phyloP scores from a whole-genome alignment of 1,140 invertebrate genomes.

The Agrypnia vestita region DNA sequence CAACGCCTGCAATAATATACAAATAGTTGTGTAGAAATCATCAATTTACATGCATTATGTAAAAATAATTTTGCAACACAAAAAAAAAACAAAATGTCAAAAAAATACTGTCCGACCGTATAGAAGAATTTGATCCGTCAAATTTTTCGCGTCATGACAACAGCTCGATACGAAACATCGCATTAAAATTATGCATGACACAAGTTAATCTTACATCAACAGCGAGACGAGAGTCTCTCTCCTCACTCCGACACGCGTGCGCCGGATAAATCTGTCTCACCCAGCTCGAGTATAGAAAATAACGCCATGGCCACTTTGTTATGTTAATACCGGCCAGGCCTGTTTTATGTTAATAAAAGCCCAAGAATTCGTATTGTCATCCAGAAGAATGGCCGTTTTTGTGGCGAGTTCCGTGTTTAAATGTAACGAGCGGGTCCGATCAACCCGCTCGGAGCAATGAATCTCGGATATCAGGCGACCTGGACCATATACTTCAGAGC shows the following conservation, averaged over 20 bases:
- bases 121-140: neutral
- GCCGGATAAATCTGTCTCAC: slow-evolving; percentile 2
- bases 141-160: slow-evolving; percentile 7
- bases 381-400: slow-evolving; percentile 40
- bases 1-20: too few species aligned
- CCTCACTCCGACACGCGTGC: neutral
- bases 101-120: neutral
- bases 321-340: slow-evolving; percentile 41
- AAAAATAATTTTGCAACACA: too few species aligned
- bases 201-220: slow-evolving; percentile 27
- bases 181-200: slow-evolving; percentile 14
- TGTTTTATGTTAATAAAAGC: slow-evolving; percentile 48
- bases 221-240: slow-evolving; percentile 1
- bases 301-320: slow-evolving; percentile 29
- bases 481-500: too few species aligned
- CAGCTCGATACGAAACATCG: slow-evolving; percentile 10
- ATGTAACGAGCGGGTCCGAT: slow-evolving; percentile 17
- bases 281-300: neutral
- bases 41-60: too few species aligned
- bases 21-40: too few species aligned
- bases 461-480: neutral
- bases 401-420: slow-evolving; percentile 38
- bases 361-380: slow-evolving; percentile 48
- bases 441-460: neutral
- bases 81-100: too few species aligned